A percentile compares a stretch with the other conserved stretches of the same genome.
These are phyloP conservation scores for Ypsolopha sequella DNA, from an alignment of 2,888 invertebrate species.

Conservation along the genomic window DNA sequence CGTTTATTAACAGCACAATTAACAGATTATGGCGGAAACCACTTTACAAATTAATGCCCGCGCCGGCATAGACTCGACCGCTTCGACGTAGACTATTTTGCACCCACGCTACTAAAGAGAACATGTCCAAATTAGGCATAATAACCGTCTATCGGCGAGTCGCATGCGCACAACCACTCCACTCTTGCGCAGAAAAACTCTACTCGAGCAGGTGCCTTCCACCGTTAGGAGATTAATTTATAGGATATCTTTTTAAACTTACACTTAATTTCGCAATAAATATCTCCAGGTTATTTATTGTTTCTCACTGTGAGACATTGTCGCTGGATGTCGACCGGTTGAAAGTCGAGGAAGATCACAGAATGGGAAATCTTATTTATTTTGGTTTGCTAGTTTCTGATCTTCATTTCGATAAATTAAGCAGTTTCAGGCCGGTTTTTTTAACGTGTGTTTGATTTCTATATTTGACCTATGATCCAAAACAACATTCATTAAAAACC, in stretches of 20 bases:
- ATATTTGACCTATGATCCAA: neutral
- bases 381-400: neutral
- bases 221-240: slow-evolving; percentile 2
- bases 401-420: too few species aligned
- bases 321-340: neutral
- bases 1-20: neutral
- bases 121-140: slow-evolving; percentile 2
- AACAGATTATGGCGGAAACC: slow-evolving; percentile 1
- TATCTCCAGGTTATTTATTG: neutral
- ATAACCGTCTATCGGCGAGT: neutral
- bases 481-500: neutral
- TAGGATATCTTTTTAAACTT: neutral
- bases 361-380: neutral
- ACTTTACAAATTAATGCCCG: neutral
- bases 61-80: neutral
- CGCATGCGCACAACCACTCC: neutral
- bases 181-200: neutral
- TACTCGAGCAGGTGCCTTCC: neutral
- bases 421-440: too few species aligned
- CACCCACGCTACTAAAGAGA: neutral
- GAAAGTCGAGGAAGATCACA: neutral
- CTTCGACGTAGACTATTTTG: neutral
- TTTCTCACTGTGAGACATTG: neutral
- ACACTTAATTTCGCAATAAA: slow-evolving; percentile 1
- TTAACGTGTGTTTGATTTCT: too few species aligned